Evolutionary conservation across 2,888 invertebrate species (phyloP).

Genomic region (Plusia festucae): DNA sequence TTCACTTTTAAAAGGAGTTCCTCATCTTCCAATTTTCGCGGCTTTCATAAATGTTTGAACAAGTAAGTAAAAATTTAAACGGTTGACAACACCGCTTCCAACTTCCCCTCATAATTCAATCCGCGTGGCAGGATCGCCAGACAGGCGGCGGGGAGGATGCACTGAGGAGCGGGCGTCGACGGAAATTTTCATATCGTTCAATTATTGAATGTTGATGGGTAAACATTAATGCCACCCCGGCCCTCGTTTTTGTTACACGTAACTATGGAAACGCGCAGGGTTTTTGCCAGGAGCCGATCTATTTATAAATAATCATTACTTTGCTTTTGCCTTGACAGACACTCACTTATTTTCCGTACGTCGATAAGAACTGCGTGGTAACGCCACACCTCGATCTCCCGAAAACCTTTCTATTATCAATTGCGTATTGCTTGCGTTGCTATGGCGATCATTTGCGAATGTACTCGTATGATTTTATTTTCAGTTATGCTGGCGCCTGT

Average conservation of each 20-base stretch:
- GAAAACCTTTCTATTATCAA: too few relatives aligned
- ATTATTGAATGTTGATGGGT: conserved; percentile 1
- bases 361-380: background rate
- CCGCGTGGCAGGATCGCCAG: conserved; percentile 8
- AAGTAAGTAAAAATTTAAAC: background rate
- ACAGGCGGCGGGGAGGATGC: conserved; percentile 11
- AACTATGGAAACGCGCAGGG: too few relatives aligned
- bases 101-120: conserved; percentile 1
- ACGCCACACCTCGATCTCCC: background rate
- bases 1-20: too few relatives aligned
- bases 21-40: too few relatives aligned
- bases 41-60: too few relatives aligned
- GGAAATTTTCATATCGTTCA: conserved; percentile 5
- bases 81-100: background rate
- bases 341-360: too few relatives aligned
- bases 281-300: too few relatives aligned
- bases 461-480: background rate
- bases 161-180: background rate
- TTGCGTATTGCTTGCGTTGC: background rate
- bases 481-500: background rate
- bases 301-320: too few relatives aligned
- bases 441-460: background rate
- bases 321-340: too few relatives aligned
- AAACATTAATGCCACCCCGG: conserved; percentile 5
- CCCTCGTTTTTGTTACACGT: too few relatives aligned